Evolutionary conservation across 1,140 invertebrate genomes (phyloP), one percentile per base, ranked within the genome.

Genomic region (Drosophila sulfurigaster): DNA sequence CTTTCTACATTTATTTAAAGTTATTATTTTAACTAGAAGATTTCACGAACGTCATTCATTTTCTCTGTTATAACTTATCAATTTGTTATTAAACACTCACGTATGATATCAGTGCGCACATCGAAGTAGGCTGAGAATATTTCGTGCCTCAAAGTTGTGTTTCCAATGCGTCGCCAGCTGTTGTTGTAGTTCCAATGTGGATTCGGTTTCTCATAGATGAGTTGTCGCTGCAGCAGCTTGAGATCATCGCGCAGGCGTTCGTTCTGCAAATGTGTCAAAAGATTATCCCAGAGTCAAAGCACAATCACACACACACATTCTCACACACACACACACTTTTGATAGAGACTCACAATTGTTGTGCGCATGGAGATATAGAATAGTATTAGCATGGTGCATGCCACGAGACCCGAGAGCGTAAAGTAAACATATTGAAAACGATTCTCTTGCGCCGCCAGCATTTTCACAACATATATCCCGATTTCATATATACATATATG

Each of bases 71-170:
- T 0, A 3, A 3, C 3, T 32, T 32, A 1, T 32, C 7, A 32
- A 32, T 6, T 32, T 32, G 30, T 8, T 32, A 32, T 32, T 32
- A 5, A 32, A 32, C 2, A 57, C 74, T 82, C 56, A 92, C 91
- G 68, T 43, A 91, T 56, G 10, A 92, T 77, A 52, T 91, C 81
- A 25, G 86, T 82, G 16, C 91, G 66, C 5, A 57, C 41, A 91
- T 92, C 91, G 30, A 92, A 92, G 52, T 92, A 92, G 1, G 91
- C 91, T 2, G 91, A 81, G 51, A 90, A 92, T 11, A 92, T 87
- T 30, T 90, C 78, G 41, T 91, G 90, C 13, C 82, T 48, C 5
- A 80, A 51, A 2, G 79, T 49, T 8, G 78, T 32, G 28, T 90
- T 83, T 0, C 91, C 91, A 5, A 92, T 90, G n/a, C 62, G 60